phyloP scores from a whole-genome alignment of 1,140 invertebrate genomes.

The Ceratitis capitata region DNA sequence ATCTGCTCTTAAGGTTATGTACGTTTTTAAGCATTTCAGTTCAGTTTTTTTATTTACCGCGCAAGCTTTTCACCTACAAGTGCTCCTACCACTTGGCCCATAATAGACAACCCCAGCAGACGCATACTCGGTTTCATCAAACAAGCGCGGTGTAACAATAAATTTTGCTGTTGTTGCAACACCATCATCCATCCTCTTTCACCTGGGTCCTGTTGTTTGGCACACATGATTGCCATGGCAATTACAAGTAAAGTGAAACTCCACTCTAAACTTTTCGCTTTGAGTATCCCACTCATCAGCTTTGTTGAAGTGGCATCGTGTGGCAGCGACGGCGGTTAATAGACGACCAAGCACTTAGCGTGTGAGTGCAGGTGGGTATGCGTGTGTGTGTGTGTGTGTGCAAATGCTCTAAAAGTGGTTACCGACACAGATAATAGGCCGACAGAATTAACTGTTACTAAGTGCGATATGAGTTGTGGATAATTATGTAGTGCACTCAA shows the following conservation, averaged over 20 bases:
- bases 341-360: neutral
- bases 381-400: neutral
- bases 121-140: neutral
- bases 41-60: conserved; percentile 10
- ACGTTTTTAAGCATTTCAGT: neutral
- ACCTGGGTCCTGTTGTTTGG: neutral
- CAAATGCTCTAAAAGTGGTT: neutral
- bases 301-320: neutral
- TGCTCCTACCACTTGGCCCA: neutral
- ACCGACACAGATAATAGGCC: neutral
- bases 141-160: neutral
- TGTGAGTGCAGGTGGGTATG: neutral
- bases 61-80: neutral
- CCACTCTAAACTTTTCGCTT: conserved; percentile 2
- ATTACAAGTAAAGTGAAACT: neutral
- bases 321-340: neutral
- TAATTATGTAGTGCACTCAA: neutral
- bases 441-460: too few species aligned
- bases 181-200: neutral
- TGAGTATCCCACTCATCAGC: neutral
- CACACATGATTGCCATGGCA: neutral
- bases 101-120: too few species aligned
- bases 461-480: neutral
- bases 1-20: neutral
- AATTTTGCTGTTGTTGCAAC: neutral